Evolutionary conservation across 2,888 invertebrate genomes (phyloP), one percentile per base, ranked within the genome.

Genomic region (Pandemis heparana): DNA sequence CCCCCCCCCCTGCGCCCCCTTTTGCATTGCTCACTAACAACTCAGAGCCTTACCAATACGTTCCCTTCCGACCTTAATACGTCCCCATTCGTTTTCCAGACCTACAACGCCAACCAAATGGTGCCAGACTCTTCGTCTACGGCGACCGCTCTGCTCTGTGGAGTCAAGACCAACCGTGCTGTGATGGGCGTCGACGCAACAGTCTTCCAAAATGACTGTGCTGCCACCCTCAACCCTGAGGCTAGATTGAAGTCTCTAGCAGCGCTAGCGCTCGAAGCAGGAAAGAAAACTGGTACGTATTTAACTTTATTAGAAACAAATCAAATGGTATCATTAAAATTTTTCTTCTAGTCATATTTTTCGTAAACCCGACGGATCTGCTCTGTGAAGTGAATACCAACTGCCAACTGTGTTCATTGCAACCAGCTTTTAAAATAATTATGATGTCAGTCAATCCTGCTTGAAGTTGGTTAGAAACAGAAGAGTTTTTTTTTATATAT

Each of bases 71-170:
- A n/a, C n/a, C n/a, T n/a, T 41, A 1, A 5, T 41, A 41, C 41
- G 9, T 46, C 14, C 8, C 5, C 8, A 39, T 39, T 8, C 12
- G 9, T 53, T 66, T 86, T 89, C 8, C 88, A 98, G 98, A 98
- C 98, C 0, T 99, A 98, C 86, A 97, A 97, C 73, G 96, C 97
- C 0, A 96, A 99, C 85, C 97, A 97, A 83, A 96, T 97, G 94
- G 98, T 98, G 0, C 97, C 98, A 0, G 99, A 99, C 86, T 98
- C 98, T 0, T 97, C 98, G 0, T 97, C 97, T 56, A 97, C 98
- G 0, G 98, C 98, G 0, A 98, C 98, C 0, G 98, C 98, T 0
- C 91, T 98, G 69, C 96, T 98, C 80, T 95, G 96, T 66, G 99
- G 99, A 89, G 95, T 95, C 0, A 98, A 98, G 53, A 53, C 53